phyloP scores from a whole-genome alignment of 2,113 vertebrate species.

The Megaceryle maxima region DNA sequence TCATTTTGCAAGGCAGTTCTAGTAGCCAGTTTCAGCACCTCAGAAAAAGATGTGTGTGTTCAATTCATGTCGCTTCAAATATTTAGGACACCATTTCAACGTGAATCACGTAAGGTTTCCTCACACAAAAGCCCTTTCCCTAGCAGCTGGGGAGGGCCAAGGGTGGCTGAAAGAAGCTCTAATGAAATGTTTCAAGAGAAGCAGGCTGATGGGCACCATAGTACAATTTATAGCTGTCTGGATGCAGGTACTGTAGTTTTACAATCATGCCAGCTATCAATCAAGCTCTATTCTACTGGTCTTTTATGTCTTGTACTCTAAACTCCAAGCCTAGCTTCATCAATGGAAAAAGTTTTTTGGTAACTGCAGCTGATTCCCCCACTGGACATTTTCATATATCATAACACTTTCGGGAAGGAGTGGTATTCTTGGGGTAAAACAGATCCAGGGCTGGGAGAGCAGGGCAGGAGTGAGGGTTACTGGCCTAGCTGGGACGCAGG shows the following conservation, averaged over 20 bases:
- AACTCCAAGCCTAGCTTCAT: not conserved
- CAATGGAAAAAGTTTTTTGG: constrained; percentile 25
- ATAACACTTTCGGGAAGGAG: not conserved
- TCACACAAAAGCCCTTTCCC: constrained; percentile 47
- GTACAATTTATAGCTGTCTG: constrained; percentile 60
- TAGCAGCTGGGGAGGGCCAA: constrained; percentile 49
- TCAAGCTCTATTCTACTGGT: constrained; percentile 61
- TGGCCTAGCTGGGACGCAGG: not conserved
- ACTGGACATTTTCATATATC: not conserved
- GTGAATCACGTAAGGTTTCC: not conserved
- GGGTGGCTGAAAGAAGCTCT: constrained; percentile 51
- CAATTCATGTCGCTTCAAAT: constrained; percentile 41
- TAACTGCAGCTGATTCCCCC: constrained; percentile 39
- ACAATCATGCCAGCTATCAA: constrained; percentile 66
- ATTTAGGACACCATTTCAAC: constrained; percentile 49
- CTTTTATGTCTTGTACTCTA: constrained; percentile 50
- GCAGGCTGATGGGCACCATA: constrained; percentile 28
- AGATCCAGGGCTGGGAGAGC: not conserved
- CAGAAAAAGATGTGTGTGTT: not conserved
- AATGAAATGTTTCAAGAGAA: constrained; percentile 64
- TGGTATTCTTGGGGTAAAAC: not conserved
- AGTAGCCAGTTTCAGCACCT: not conserved
- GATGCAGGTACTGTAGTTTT: constrained; percentile 62
- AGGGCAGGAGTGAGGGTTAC: not conserved
- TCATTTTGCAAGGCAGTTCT: not conserved